Conservation (phyloP, 2,888 invertebrate genomes). For the Chaitophorus viminalis region DNA sequence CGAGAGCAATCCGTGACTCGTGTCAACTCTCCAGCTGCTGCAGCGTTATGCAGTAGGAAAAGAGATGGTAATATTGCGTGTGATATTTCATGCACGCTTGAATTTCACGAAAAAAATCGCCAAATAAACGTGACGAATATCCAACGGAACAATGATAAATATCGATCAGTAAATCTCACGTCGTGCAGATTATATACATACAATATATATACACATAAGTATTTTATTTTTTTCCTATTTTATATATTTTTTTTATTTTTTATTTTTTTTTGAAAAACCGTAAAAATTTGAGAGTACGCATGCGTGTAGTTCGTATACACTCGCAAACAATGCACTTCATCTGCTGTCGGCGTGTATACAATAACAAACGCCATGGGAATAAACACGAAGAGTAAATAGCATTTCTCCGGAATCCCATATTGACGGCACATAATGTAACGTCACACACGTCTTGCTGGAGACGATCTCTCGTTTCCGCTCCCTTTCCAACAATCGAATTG, state of each 20-base stretch:
- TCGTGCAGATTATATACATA: not conserved
- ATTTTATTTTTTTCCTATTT: not conserved
- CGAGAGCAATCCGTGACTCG: not conserved
- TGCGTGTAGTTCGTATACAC: not conserved
- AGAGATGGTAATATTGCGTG: not conserved
- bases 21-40: not conserved
- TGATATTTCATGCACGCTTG: not conserved
- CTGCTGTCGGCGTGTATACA: not conserved
- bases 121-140: conserved; percentile 2
- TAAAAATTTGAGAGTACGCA: not conserved
- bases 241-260: not conserved
- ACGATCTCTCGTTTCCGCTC: conserved; percentile 14
- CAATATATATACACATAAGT: not conserved
- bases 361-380: conserved; percentile 6
- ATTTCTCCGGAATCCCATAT: conserved; percentile 30
- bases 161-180: not conserved
- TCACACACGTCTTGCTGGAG: not conserved
- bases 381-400: not conserved
- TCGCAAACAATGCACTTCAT: not conserved
- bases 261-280: not conserved
- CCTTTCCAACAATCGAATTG: not conserved
- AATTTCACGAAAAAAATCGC: not conserved
- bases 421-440: not conserved
- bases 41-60: not conserved
- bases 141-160: not conserved